Evolutionary conservation across 2,113 vertebrate species (phyloP), one percentile per base, ranked within the genome.

Genomic region (Percina caprodes): DNA sequence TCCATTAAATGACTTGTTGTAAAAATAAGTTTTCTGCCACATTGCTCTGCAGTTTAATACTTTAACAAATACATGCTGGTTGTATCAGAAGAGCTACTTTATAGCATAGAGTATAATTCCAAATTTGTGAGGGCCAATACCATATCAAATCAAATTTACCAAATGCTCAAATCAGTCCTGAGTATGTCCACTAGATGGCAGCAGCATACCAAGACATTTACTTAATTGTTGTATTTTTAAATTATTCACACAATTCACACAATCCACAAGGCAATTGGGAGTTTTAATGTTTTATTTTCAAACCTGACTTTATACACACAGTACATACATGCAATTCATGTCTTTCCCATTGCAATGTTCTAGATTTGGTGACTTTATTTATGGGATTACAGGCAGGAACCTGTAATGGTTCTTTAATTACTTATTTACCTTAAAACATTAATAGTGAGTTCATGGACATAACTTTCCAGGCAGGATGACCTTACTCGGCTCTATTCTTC

Each of bases 141-240:
- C 9, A 45, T 24, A 24, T 8, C n/a, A 71, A 26, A 26, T 45
- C 26, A 39, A 39, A 55, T 5, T 42, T 15, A 55, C 14, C 14
- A 42, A 70, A 42, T 6, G 21, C 30, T 56, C 2, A 61, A 61
- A 61, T 63, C 3, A 54, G 15, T 14, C n/a, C 21, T 18, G 14
- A 6, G 18, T 9, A 21, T n/a, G 39, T 66, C 74, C 51, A 76
- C 39, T 33, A 67, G 74, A 66, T 66, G 74, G 51, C n/a, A 48
- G 35, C 23, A 73, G 13, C 13, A 35, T 23, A 49, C 56, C 26
- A 49, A 49, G 12, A 21, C 6, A 46, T 15, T 30, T 2, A 39
- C 35, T 39, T 39, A 9, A 39, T 39, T 35, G 8, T 39, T 9
- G 1, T 9, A n/a, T 39, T 39, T 8, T 39, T 9, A 39, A 39